phyloP scores from a whole-genome alignment of 2,888 invertebrate species.

The Drosophila macrospina region DNA sequence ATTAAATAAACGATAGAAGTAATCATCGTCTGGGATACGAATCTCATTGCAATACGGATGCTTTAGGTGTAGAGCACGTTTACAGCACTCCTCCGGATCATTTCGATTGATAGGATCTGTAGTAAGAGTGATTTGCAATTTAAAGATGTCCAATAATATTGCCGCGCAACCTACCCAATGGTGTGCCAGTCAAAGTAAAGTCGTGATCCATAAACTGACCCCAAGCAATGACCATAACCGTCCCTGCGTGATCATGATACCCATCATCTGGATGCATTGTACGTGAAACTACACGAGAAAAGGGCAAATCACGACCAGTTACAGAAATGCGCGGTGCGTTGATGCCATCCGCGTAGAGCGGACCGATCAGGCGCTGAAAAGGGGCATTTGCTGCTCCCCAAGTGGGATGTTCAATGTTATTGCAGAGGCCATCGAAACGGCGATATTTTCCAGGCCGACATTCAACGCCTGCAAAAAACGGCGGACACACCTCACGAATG shows the following conservation, averaged over 20 bases:
- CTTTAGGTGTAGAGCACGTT: constrained; percentile 91
- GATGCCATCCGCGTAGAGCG: constrained; percentile 94
- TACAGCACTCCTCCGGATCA: constrained; percentile 96
- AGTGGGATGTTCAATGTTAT: constrained; percentile 94
- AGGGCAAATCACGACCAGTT: constrained; percentile 91
- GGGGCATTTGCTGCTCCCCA: constrained; percentile 95
- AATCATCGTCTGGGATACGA: constrained; percentile 94
- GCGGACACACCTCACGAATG: constrained; percentile 94
- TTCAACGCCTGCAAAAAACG: constrained; percentile 94
- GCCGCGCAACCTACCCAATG: constrained; percentile 88
- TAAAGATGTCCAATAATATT: neutral
- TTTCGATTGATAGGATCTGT: constrained; percentile 93
- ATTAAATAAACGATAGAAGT: constrained; percentile 94
- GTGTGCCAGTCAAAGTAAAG: constrained; percentile 94
- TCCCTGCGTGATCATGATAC: constrained; percentile 96
- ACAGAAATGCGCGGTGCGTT: constrained; percentile 93
- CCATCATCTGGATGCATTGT: constrained; percentile 97
- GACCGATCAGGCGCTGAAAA: constrained; percentile 92
- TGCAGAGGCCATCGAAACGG: constrained; percentile 94
- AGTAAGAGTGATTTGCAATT: neutral
- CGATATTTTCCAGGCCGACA: constrained; percentile 95
- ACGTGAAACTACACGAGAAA: constrained; percentile 93
- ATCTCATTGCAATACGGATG: constrained; percentile 97
- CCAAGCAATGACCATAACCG: constrained; percentile 96
- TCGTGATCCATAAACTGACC: constrained; percentile 98